Conservation (phyloP, 2,888 invertebrate species). For the Ischnura elegans region DNA sequence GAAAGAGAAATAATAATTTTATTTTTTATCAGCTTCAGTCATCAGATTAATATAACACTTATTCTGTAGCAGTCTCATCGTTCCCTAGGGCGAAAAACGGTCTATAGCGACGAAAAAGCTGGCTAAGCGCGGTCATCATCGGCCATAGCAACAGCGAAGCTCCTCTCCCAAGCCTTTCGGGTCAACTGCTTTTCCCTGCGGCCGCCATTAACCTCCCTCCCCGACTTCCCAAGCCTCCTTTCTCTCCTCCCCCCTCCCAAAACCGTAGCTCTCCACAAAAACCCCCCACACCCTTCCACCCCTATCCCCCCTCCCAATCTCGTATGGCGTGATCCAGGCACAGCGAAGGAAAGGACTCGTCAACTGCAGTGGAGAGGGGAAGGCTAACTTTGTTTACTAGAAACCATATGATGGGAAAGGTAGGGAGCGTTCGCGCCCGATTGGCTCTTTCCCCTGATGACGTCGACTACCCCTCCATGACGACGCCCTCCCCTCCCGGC, state of each 20-base stretch:
- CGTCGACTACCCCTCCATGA: slow-evolving; percentile 28
- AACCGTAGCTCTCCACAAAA: too few species aligned
- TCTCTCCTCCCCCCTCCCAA: background rate
- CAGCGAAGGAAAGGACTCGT: slow-evolving; percentile 55
- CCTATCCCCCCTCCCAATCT: background rate
- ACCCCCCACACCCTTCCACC: background rate
- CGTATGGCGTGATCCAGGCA: slow-evolving; percentile 55
- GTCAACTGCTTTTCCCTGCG: slow-evolving; percentile 45
- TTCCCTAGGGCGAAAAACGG: background rate
- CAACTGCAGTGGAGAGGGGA: slow-evolving; percentile 50
- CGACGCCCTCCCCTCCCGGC: background rate
- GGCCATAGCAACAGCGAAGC: slow-evolving; percentile 58
- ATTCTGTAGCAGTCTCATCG: background rate
- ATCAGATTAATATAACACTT: too few species aligned
- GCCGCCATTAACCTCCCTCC: slow-evolving; percentile 2
- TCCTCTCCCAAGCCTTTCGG: slow-evolving; percentile 40
- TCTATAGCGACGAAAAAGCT: background rate
- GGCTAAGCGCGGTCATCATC: background rate
- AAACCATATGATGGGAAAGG: slow-evolving; percentile 63
- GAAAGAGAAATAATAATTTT: too few species aligned
- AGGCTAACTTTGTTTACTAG: slow-evolving; percentile 65
- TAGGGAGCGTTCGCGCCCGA: slow-evolving; percentile 47
- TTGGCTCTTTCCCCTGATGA: slow-evolving; percentile 46
- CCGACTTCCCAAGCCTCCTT: background rate
- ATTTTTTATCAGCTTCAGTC: too few species aligned